These are phyloP conservation scores for Nixonia krombeini DNA, from an alignment of 1,140 invertebrate species.

Conservation along the genomic window DNA sequence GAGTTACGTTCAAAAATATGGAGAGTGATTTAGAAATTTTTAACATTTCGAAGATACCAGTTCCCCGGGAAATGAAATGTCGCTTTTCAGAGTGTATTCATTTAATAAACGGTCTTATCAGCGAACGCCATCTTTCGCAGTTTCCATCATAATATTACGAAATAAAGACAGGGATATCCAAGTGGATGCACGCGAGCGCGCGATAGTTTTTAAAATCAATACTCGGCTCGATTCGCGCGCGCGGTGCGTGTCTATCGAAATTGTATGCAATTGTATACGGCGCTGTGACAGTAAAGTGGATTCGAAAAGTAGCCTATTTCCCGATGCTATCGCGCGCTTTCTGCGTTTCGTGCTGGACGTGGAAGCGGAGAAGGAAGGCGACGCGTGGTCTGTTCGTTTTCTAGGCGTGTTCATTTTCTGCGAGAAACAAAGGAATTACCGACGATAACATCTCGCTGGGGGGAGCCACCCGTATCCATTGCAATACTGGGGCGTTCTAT, in stretches of 20 bases:
- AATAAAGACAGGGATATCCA: conserved; percentile 14
- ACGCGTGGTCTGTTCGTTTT: conserved; percentile 21
- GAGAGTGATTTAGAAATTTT: too few species aligned
- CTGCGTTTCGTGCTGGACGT: conserved; percentile 20
- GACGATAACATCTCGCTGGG: conserved; percentile 42
- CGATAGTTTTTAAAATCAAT: conserved; percentile 36
- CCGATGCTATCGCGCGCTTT: conserved; percentile 23
- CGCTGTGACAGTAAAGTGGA: conserved; percentile 39
- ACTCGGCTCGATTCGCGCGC: conserved; percentile 28
- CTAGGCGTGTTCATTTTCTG: conserved; percentile 19
- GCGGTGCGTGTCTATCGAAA: conserved; percentile 30
- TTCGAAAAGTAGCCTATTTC: conserved; percentile 31
- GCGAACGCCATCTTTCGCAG: too few species aligned
- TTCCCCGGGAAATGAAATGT: too few species aligned
- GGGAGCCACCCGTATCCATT: conserved; percentile 43
- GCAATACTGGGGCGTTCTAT: conserved; percentile 46
- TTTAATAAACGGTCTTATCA: too few species aligned
- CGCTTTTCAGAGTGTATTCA: too few species aligned
- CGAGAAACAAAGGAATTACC: conserved; percentile 53
- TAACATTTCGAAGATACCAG: too few species aligned
- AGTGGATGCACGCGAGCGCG: conserved; percentile 30
- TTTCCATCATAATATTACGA: too few species aligned
- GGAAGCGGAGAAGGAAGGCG: conserved; percentile 23
- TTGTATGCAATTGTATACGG: conserved; percentile 17
- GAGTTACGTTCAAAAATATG: too few species aligned